Evolutionary conservation across 2,113 vertebrate species (phyloP).

Genomic region (Antennarius striatus): DNA sequence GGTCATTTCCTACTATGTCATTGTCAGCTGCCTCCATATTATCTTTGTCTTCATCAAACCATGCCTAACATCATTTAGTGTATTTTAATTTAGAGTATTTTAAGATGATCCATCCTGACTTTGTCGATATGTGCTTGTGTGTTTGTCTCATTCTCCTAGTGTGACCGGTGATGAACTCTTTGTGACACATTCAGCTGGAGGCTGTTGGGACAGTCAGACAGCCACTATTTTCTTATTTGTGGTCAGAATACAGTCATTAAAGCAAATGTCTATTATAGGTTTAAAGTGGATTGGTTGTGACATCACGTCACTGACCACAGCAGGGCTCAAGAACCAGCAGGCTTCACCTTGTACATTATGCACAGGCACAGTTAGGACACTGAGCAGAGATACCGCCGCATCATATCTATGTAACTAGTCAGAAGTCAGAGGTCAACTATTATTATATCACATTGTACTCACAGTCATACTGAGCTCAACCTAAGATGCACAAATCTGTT

Average conservation of each 20-base stretch:
- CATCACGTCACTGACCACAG: constrained; percentile 31
- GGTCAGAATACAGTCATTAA: constrained; percentile 5
- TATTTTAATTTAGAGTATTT: too few relatives aligned
- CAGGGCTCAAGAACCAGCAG: background rate
- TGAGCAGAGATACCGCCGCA: background rate
- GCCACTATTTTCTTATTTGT: too few relatives aligned
- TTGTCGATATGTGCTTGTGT: background rate
- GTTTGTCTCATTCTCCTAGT: background rate
- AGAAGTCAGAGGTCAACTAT: background rate
- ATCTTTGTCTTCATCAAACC: too few relatives aligned
- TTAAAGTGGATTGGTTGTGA: constrained; percentile 10
- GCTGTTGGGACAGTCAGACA: constrained; percentile 5
- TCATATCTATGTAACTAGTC: constrained; percentile 1
- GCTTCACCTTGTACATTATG: background rate
- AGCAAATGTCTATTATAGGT: constrained; percentile 10
- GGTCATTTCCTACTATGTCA: too few relatives aligned
- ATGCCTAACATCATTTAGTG: too few relatives aligned
- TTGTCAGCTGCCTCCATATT: too few relatives aligned
- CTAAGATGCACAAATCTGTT: background rate
- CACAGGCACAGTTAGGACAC: background rate
- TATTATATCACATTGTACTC: too few relatives aligned
- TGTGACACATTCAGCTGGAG: constrained; percentile 2
- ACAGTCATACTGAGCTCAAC: background rate
- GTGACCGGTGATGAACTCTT: background rate
- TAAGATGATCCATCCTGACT: too few relatives aligned